Conservation (phyloP, 92 coral and sea anemone genomes). For the Porites lobata region DNA sequence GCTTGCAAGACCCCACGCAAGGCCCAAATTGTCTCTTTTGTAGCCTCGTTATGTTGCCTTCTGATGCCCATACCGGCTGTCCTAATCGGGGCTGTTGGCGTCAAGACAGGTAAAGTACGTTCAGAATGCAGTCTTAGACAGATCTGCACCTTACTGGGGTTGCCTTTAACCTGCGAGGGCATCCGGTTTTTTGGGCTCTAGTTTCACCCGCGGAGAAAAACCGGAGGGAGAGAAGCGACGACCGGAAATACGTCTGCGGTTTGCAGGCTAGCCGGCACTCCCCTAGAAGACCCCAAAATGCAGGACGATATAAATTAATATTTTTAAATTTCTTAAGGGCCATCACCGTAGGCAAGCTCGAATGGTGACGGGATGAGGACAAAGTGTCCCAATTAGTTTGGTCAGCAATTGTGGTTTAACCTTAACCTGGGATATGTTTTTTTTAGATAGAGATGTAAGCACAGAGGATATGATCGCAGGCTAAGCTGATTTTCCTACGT, state of each 20-base stretch:
- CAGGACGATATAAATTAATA: too few species aligned
- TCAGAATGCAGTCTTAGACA: neutral
- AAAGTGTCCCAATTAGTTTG: too few species aligned
- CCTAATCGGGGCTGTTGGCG: slow-evolving; percentile 88
- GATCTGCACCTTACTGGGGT: neutral
- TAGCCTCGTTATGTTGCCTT: slow-evolving; percentile 83
- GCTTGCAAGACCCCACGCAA: slow-evolving; percentile 79
- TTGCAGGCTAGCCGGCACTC: neutral
- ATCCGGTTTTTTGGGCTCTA: too few species aligned
- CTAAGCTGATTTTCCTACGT: neutral
- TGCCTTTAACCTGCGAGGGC: neutral
- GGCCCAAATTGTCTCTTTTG: slow-evolving; percentile 77
- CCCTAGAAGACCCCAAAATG: neutral
- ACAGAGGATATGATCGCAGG: neutral
- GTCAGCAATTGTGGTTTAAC: too few species aligned
- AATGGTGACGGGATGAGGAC: too few species aligned
- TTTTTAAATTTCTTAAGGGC: too few species aligned
- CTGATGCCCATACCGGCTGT: slow-evolving; percentile 89
- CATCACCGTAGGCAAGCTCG: too few species aligned
- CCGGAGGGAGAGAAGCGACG: too few species aligned
- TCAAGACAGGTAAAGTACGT: slow-evolving; percentile 75
- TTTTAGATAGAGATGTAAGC: neutral
- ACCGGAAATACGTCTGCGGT: too few species aligned
- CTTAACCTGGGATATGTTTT: too few species aligned
- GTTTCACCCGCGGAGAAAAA: too few species aligned